Base-by-base conservation (phyloP, 1,140 invertebrate species). In the Bombus confusus region DNA sequence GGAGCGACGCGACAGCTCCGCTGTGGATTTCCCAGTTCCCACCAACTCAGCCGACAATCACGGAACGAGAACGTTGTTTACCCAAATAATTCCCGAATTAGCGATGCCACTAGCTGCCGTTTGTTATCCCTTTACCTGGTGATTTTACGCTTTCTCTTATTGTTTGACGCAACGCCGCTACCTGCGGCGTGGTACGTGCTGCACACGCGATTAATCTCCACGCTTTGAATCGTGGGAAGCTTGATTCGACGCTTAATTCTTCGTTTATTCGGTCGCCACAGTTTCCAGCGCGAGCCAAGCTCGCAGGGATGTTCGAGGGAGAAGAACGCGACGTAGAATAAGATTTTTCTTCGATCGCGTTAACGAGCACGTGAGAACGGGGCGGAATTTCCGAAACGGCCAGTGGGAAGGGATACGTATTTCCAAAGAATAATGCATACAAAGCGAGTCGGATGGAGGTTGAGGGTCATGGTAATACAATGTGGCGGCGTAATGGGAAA, bases 371-470 rank as follows among this genome's bases (percentile, higher is more conserved):
- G 59, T 2, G 41, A 28, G 28, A 13, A 12, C 6, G 18, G 15
- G 5, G 12, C 15, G 62, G 25, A 64, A 28, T 57, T 57, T 31
- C n/a, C 43, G 66, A 28, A 31, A 57, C 64, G 64, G 18, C 18
- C 59, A 34, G 13, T 28, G 18, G 6, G 47, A 37, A 62, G 57
- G 31, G 75, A 85, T 85, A 87, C 85, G 68, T 69, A 78, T 87
- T 90, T 90, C 73, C 86, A 76, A 90, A 87, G 86, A 86, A 90
- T 90, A 87, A 87, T 90, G 88, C 87, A 90, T 89, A 89, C 78
- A 85, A 87, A 90, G 71, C 76, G 84, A 80, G 64, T 59, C 5
- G 34, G 62, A 81, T 57, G 31, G 81, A 43, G 75, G 39, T 68
- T 39, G 76, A 64, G 62, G 47, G 68, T 52, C n/a, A 43, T 69